A percentile compares a stretch with the other conserved stretches of the same genome.
These are phyloP conservation scores for Empis livida DNA, from an alignment of 2,888 invertebrate genomes.

Conservation along the genomic window DNA sequence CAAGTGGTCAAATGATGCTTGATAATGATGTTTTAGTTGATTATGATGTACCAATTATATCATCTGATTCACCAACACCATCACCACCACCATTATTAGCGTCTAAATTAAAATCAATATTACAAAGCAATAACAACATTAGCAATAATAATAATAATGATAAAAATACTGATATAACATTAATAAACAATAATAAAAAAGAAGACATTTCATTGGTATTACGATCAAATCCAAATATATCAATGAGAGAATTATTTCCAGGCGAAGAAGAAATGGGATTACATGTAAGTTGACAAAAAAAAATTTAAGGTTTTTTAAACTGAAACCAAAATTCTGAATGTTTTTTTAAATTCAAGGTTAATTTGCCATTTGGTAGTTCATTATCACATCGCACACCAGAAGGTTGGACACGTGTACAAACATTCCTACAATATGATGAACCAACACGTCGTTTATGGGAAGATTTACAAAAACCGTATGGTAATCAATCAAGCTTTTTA, in stretches of 20 bases:
- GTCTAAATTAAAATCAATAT: slow-evolving; percentile 32
- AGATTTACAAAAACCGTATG: slow-evolving; percentile 72
- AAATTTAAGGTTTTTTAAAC: too few species aligned
- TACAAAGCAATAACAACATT: slow-evolving; percentile 19
- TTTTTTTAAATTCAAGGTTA: slow-evolving; percentile 35
- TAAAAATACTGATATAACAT: too few species aligned
- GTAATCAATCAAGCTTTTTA: slow-evolving; percentile 74
- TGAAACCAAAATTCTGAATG: background rate
- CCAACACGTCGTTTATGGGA: slow-evolving; percentile 74
- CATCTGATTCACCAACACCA: slow-evolving; percentile 11
- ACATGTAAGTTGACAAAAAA: slow-evolving; percentile 24
- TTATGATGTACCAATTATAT: slow-evolving; percentile 27
- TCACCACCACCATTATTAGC: slow-evolving; percentile 14
- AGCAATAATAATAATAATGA: background rate
- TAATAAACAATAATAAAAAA: background rate
- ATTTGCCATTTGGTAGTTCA: slow-evolving; percentile 54
- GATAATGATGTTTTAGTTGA: slow-evolving; percentile 27
- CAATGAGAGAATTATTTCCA: slow-evolving; percentile 61
- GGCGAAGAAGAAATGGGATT: slow-evolving; percentile 73
- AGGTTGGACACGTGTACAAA: slow-evolving; percentile 71
- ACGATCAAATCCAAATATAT: slow-evolving; percentile 60
- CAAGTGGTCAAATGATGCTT: slow-evolving; percentile 18
- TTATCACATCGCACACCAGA: slow-evolving; percentile 51
- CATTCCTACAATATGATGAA: slow-evolving; percentile 66
- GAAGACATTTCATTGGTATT: slow-evolving; percentile 31